Conservation (phyloP, 1,140 invertebrate species). For the Galendromus occidentalis region DNA sequence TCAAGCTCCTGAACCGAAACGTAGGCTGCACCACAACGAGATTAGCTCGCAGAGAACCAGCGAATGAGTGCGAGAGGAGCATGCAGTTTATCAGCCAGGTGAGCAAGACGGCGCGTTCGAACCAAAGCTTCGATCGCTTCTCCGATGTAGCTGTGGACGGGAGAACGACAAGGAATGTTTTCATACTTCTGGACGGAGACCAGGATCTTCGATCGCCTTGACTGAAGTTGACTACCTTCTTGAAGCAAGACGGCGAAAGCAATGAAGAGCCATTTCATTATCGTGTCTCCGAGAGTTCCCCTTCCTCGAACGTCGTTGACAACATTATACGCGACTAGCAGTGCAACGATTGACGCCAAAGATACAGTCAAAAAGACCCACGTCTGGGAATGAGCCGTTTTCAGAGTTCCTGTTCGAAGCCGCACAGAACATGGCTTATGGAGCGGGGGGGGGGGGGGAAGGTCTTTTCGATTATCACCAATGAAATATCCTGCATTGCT, state of each 20-base stretch:
- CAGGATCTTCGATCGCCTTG: neutral
- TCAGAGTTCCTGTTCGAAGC: no score
- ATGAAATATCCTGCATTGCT: no score
- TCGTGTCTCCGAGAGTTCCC: neutral
- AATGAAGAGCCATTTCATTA: neutral
- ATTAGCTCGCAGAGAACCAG: neutral
- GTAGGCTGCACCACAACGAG: neutral
- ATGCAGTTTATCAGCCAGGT: neutral
- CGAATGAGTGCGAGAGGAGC: neutral
- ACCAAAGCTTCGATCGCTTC: neutral
- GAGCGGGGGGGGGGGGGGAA: no score
- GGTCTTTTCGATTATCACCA: no score
- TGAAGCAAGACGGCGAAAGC: neutral
- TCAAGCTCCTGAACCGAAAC: neutral
- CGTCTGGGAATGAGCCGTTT: neutral
- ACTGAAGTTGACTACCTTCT: neutral
- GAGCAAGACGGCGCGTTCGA: neutral
- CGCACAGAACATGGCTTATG: no score
- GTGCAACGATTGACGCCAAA: neutral
- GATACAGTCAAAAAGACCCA: neutral
- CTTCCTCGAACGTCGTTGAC: neutral
- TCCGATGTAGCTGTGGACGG: neutral
- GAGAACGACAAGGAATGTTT: neutral
- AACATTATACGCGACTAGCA: neutral
- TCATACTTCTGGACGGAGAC: neutral